Base-by-base conservation (phyloP, 1,140 invertebrate genomes). In the Chrysoperla carnea region DNA sequence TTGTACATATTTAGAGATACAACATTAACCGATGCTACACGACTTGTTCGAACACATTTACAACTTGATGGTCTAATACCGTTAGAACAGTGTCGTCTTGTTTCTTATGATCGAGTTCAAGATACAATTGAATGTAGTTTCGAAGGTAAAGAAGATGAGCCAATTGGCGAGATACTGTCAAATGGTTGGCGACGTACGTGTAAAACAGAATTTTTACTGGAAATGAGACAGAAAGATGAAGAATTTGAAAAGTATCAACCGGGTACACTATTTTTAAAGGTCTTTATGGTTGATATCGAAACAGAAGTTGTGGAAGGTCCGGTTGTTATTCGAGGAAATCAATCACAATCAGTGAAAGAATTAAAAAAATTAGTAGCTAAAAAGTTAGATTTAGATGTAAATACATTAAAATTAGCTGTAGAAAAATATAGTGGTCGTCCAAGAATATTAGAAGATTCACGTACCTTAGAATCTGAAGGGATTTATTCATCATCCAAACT, bases 41-140 rank as follows among this genome's bases (percentile, higher is more conserved):
- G 67, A 43, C 63, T 68, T 14, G 78, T 72, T 15, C 70, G 76
- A 53, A 64, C 70, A 52, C 59, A 67, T 49, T 70, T 83, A 33
- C 64, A 70, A 41, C 56, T 84, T 23, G 67, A 75, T 28, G 61
- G 61, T 8, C 49, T 71, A 44, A 68, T 78, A 6, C 67, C 73
- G 8, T 41, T 75, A 1, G 68, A 77, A 29, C 73, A 76, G 43
- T 83, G 81, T 52, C 73, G 84, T 3, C 61, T 89, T 13, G 81
- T 87, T 2, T 73, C 66, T 43, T 88, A 82, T 52, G 74, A 85
- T 54, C 67, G 72, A 28, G 59, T 66, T 13, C 66, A 70, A 45
- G 77, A 81, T 44, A 63, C 69, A 4, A 74, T 87, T n/a, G 73
- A 83, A 47, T 68, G 70, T 43, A 84, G 77, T 37, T 80, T 80